Base-by-base conservation (phyloP, 53 echinoderm and acorn worm species). In the Mesocentrotus franciscanus region DNA sequence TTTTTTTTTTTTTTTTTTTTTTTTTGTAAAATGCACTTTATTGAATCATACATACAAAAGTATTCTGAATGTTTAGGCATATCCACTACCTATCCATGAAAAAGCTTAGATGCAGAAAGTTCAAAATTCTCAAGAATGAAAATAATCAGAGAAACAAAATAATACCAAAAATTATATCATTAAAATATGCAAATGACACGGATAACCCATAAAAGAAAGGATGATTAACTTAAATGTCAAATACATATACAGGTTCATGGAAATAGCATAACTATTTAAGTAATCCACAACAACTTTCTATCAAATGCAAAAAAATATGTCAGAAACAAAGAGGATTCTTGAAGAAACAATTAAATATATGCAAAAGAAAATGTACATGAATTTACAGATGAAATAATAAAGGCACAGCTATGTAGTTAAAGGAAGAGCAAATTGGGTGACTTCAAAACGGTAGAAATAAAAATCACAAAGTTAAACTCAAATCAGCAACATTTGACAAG, bases 11-110 rank as follows among this genome's bases (percentile, higher is more conserved):
- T n/a, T n/a, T n/a, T n/a, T n/a, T n/a, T n/a, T n/a, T n/a, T n/a
- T n/a, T n/a, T n/a, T n/a, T n/a, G 66, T 91, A 64, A 91, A 91
- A 91, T 64, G 64, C 91, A 91, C 91, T 91, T 91, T 91, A 91
- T 91, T 91, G 68, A 64, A 91, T 91, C 29, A 91, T 91, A 91
- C 91, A 66, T 91, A 66, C 35, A 91, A 87, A 87, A 87, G 87
- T 87, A 58, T 87, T 87, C 12, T 8, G 87, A 87, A 87, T 87
- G n/a, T 87, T 87, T 87, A 87, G 87, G 87, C 87, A 57, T 58
- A 87, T 27, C 87, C 87, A 87, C 87, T 87, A 57, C 87, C 87
- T 87, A 87, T 57, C 87, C 58, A 57, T 57, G 56, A 87, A 87
- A 87, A 87, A 57, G 87, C 87, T 87, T 13, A 59, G 57, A 57